Evolutionary conservation across 2,797 vertebrate genomes (phyloP).

Genomic region (Phataginus tricuspis): DNA sequence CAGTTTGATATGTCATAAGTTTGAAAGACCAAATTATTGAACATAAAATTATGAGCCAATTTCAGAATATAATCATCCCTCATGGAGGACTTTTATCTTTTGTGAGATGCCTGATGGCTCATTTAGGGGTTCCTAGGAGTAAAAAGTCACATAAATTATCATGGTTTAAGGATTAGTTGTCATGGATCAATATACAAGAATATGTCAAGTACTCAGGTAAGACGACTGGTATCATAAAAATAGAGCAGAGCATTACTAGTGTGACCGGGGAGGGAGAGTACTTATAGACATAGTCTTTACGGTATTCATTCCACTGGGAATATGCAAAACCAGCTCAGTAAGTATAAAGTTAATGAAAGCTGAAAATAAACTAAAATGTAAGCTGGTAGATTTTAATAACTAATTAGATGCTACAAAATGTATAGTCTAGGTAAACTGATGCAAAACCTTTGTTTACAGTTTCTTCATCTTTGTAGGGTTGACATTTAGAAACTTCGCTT

Average conservation of each 20-base stretch:
- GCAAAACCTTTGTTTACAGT: background rate
- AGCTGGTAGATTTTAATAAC: background rate
- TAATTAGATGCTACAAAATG: background rate
- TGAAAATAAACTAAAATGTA: background rate
- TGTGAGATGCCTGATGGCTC: background rate
- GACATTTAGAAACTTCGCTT: background rate
- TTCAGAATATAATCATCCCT: background rate
- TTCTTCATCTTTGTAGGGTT: background rate
- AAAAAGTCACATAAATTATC: background rate
- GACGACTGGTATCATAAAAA: background rate
- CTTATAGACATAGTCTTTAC: background rate
- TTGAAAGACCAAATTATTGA: conserved; percentile 27
- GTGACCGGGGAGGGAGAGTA: background rate
- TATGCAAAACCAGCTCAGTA: background rate
- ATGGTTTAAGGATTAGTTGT: background rate
- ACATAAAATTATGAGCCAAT: background rate
- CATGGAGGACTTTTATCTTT: background rate
- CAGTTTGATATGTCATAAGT: background rate
- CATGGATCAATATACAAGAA: background rate
- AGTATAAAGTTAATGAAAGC: background rate
- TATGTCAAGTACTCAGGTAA: background rate
- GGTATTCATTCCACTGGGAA: background rate
- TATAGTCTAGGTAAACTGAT: background rate
- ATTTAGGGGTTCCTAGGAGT: background rate
- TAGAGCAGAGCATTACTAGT: background rate